phyloP scores from a whole-genome alignment of 2,113 vertebrate species.

The Neogale vison region DNA sequence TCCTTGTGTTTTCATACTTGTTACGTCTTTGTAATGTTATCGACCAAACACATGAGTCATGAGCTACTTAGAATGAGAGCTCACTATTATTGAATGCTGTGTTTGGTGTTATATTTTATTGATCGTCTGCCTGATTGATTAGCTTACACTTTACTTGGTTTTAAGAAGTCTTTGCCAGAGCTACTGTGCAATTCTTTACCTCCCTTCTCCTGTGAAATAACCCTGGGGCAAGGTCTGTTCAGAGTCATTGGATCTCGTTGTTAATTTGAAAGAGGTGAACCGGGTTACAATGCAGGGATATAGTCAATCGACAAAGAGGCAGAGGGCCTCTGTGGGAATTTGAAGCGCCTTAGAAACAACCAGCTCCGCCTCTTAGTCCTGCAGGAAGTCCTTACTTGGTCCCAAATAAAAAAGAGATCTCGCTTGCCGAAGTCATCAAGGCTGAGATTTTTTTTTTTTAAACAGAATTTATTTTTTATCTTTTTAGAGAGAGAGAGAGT shows the following conservation, averaged over 20 bases:
- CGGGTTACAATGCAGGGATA: neutral
- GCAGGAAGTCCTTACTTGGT: neutral
- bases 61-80: neutral
- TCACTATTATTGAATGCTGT: constrained; percentile 32
- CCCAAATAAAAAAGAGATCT: neutral
- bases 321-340: neutral
- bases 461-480: neutral
- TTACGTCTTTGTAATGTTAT: neutral
- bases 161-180: constrained; percentile 38
- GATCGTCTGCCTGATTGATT: constrained; percentile 47
- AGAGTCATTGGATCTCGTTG: neutral
- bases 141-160: neutral
- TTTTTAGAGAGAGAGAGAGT: neutral
- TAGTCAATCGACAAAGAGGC: neutral
- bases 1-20: neutral
- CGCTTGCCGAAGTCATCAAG: neutral
- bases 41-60: constrained; percentile 2
- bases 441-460: neutral
- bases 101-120: constrained; percentile 54
- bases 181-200: constrained; percentile 31
- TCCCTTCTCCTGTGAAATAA: neutral
- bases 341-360: neutral
- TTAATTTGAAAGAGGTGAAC: neutral
- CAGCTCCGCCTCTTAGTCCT: neutral
- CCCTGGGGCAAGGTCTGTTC: neutral